Evolutionary conservation across 2,113 vertebrate species (phyloP).

Genomic region (human): GRCh38 chr2:218686501-218687000

Average conservation of each 20-base stretch:
- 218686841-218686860: conserved; percentile 29
- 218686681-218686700: neutral
- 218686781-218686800: neutral
- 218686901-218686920: neutral
- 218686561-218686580: neutral
- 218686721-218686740: neutral
- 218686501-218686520: too few relatives aligned
- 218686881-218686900: neutral
- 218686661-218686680: neutral
- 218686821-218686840: conserved; percentile 9
- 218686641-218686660: neutral
- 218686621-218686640: neutral
- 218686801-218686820: conserved; percentile 9
- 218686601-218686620: neutral
- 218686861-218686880: neutral
- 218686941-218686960: neutral
- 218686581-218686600: neutral
- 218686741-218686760: neutral
- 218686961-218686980: neutral
- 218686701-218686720: neutral
- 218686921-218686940: neutral
- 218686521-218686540: too few relatives aligned
- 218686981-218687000: conserved; percentile 4
- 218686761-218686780: neutral
- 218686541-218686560: too few relatives aligned